Conservation (phyloP, 2,113 vertebrate genomes). For the Prolemur simus region DNA sequence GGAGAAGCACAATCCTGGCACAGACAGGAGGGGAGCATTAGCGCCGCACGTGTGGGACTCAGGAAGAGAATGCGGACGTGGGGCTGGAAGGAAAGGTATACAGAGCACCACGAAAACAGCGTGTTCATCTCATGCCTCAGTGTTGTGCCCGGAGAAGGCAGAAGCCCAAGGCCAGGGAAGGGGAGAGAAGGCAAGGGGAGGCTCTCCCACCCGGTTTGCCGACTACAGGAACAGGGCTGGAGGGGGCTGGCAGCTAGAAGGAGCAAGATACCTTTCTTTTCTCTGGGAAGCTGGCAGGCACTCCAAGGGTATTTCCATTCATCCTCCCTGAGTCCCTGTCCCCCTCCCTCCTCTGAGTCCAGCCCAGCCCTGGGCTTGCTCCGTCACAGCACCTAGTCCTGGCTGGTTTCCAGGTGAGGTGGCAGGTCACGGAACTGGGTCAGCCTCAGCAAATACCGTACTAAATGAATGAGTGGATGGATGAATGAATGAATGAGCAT, state of each 20-base stretch:
- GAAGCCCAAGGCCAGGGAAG: not conserved
- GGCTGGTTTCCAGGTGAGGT: not conserved
- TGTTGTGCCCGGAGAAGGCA: not conserved
- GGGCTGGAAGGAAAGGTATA: not conserved
- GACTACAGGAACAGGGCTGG: rapidly evolving
- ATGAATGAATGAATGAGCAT: too few relatives aligned
- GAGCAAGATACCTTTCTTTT: not conserved
- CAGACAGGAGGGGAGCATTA: not conserved
- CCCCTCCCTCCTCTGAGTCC: not conserved
- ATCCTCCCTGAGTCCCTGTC: not conserved
- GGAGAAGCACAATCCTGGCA: not conserved
- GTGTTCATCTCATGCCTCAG: not conserved
- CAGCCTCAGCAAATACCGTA: not conserved
- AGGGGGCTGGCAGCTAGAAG: not conserved
- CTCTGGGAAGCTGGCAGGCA: not conserved
- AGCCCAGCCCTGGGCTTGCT: not conserved
- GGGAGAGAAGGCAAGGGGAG: too few relatives aligned
- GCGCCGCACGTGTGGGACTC: rapidly evolving
- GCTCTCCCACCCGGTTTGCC: not conserved
- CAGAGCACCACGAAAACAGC: too few relatives aligned
- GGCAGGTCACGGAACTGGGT: not conserved
- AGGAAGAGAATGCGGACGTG: not conserved
- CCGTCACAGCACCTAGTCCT: not conserved
- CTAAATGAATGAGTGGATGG: not conserved
- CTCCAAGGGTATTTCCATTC: not conserved